Evolutionary conservation across 2,888 invertebrate species (phyloP).

Genomic region (Sceliomorpha sp.): DNA sequence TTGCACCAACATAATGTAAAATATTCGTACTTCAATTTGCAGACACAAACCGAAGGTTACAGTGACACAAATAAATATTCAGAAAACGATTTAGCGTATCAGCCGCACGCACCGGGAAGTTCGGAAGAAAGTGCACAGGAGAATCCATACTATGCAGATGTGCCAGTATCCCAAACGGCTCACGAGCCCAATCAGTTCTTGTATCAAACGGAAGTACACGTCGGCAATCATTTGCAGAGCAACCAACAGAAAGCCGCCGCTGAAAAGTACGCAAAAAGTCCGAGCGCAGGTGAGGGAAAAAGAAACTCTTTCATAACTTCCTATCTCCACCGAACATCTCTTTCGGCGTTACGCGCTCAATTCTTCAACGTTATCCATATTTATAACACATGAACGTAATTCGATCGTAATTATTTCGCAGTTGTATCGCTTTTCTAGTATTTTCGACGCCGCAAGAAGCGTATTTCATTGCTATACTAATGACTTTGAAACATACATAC

Average conservation of each 20-base stretch:
- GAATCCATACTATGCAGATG: conserved; percentile 58
- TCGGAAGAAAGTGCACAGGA: conserved; percentile 47
- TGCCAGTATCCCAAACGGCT: conserved; percentile 15
- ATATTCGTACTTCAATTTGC: conserved; percentile 5
- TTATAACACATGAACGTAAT: too few species aligned
- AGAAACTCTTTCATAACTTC: too few species aligned
- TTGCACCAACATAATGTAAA: too few species aligned
- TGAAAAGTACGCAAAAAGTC: conserved; percentile 64
- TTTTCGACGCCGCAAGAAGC: neutral
- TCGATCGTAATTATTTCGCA: too few species aligned
- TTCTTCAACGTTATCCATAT: too few species aligned
- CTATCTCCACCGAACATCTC: too few species aligned
- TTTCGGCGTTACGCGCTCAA: too few species aligned
- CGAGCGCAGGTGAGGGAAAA: conserved; percentile 62
- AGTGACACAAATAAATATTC: conserved; percentile 60
- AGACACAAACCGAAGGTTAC: conserved; percentile 61
- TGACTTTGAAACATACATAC: conserved; percentile 28
- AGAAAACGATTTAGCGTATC: conserved; percentile 60
- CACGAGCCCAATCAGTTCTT: conserved; percentile 57
- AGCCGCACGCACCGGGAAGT: conserved; percentile 48
- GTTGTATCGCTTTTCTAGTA: too few species aligned
- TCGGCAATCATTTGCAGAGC: conserved; percentile 70
- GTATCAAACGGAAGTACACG: conserved; percentile 69
- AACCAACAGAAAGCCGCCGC: conserved; percentile 67
- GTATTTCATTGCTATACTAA: conserved; percentile 13